These are phyloP conservation scores for Himalopsyche kuldschensis DNA, from an alignment of 2,888 invertebrate species.

Conservation along the genomic window DNA sequence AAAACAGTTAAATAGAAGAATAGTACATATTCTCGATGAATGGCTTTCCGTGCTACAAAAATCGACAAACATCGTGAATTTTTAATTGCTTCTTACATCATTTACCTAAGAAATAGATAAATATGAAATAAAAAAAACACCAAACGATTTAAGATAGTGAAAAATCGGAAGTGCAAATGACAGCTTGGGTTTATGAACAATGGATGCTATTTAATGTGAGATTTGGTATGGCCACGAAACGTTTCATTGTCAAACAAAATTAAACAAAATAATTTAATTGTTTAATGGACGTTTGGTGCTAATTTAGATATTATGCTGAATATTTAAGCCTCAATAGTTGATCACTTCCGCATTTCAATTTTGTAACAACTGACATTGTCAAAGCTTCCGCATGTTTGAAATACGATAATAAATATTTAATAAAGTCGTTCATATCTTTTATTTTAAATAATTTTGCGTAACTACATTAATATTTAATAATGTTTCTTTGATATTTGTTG, in stretches of 20 bases:
- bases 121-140: too few relatives aligned
- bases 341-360: neutral
- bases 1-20: too few relatives aligned
- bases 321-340: neutral
- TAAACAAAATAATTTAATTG: neutral
- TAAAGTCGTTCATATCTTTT: too few relatives aligned
- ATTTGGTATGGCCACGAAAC: neutral
- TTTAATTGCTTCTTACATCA: too few relatives aligned
- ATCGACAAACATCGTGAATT: too few relatives aligned
- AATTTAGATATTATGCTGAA: neutral
- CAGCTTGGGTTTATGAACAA: neutral
- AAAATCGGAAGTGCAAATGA: neutral
- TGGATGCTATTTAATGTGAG: neutral
- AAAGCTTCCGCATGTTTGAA: neutral
- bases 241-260: neutral
- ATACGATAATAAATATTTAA: neutral
- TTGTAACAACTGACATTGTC: neutral
- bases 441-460: too few relatives aligned
- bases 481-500: too few relatives aligned
- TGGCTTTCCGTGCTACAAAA: too few relatives aligned
- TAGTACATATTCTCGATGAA: too few relatives aligned
- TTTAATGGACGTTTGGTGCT: neutral
- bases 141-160: neutral
- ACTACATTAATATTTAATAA: too few relatives aligned
- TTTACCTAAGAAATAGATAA: too few relatives aligned